Base-by-base conservation (phyloP, 1,140 invertebrate genomes). In the Cydia pomonella region DNA sequence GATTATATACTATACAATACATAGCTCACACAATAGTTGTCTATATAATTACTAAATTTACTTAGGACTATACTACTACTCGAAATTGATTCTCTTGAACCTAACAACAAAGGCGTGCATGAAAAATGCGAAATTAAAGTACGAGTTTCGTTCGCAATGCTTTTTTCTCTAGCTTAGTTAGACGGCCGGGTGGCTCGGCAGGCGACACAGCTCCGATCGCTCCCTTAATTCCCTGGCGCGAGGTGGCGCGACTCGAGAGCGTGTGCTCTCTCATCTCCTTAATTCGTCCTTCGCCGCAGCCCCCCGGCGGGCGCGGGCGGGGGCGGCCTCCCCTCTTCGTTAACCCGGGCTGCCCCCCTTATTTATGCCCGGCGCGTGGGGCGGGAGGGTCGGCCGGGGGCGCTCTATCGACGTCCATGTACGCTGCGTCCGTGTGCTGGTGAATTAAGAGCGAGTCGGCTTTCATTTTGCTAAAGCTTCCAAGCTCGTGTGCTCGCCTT, bases 381-480 rank as follows among this genome's bases (percentile, higher is more conserved):
- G 88, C 84, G 75, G 81, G 87, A 83, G 75, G 84, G 82, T 1
- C 80, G 76, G 29, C 47, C 41, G 74, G 82, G 86, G 85, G 79
- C 81, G 84, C 81, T 84, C 83, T 87, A 90, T 88, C 89, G 86
- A 87, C 86, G 86, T 86, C 83, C 79, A 79, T 84, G 81, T 84
- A 88, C 81, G 79, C 77, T 80, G 83, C 80, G 80, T 87, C 85
- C 82, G 84, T 90, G 89, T 92, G 80, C 79, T 86, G 83, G 90
- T 93, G 89, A 92, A 93, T 92, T 93, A 93, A 92, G 90, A 93
- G 90, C 90, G 88, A 90, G 84, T 92, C 89, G 89, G 91, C 91
- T 92, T 92, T 93, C 90, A 93, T 93, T 92, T 93, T 87, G 89
- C 87, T 90, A 91, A 90, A 93, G 88, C 91, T 92, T 86, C 83